phyloP scores from a whole-genome alignment of 2,888 invertebrate species.

The Caradrina kadenii region DNA sequence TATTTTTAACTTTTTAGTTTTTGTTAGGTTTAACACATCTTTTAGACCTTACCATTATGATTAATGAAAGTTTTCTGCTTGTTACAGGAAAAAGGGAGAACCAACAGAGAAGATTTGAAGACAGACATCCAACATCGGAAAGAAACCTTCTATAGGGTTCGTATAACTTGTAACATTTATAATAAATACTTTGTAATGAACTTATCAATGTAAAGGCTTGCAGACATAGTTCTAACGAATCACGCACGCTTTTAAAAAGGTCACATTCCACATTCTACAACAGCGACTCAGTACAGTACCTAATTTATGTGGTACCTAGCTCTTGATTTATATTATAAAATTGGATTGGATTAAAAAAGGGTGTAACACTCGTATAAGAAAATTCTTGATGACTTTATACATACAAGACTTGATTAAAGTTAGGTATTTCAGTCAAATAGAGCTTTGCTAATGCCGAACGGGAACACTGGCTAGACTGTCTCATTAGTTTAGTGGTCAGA shows the following conservation, averaged over 20 bases:
- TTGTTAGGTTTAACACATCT: too few species aligned
- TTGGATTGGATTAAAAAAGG: too few species aligned
- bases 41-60: not conserved
- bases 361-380: too few species aligned
- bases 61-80: conserved; percentile 65
- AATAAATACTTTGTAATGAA: conserved; percentile 9
- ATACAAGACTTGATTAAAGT: too few species aligned
- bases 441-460: too few species aligned
- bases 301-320: not conserved
- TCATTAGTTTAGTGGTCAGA: too few species aligned
- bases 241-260: conserved; percentile 48
- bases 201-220: conserved; percentile 10
- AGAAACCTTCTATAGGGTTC: conserved; percentile 87
- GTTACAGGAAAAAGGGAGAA: conserved; percentile 87
- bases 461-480: too few species aligned
- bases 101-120: conserved; percentile 85
- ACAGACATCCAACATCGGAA: conserved; percentile 88
- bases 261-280: conserved; percentile 49
- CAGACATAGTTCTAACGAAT: conserved; percentile 31
- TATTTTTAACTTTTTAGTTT: too few species aligned
- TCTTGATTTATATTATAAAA: conserved; percentile 6
- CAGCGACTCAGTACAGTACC: not conserved
- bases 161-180: conserved; percentile 51
- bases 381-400: too few species aligned
- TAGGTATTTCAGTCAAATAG: too few species aligned